phyloP scores from a whole-genome alignment of 2,113 vertebrate species.

The Eudyptes chrysolophus region DNA sequence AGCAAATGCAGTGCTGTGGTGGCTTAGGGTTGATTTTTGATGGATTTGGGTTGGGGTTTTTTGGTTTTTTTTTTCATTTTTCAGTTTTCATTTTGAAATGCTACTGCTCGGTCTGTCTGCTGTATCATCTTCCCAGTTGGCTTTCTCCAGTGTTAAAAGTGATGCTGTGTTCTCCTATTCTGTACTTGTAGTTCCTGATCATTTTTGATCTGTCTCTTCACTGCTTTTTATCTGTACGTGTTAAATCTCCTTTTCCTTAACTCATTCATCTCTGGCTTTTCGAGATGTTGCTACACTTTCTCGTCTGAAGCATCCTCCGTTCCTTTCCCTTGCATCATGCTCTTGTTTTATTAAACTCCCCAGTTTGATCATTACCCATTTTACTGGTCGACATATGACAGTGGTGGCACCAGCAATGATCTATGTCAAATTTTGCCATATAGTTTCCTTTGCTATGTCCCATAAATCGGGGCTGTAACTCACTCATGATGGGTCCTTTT shows the following conservation, averaged over 20 bases:
- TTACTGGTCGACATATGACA: not conserved
- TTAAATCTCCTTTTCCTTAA: constrained; percentile 31
- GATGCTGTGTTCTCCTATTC: constrained; percentile 3
- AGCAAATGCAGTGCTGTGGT: not conserved
- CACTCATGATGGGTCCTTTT: not conserved
- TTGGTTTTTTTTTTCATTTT: not conserved
- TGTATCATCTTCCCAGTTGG: not conserved
- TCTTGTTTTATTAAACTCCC: not conserved
- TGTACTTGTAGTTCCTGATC: constrained; percentile 4
- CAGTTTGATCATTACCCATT: not conserved
- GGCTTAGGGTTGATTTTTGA: not conserved
- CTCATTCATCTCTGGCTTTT: not conserved
- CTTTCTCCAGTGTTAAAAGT: not conserved
- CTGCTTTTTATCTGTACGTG: constrained; percentile 1
- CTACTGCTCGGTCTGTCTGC: not conserved
- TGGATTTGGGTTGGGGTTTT: not conserved
- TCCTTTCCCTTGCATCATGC: not conserved
- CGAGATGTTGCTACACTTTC: accelerated
- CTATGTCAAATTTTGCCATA: not conserved
- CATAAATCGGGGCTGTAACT: not conserved
- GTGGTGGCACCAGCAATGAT: not conserved
- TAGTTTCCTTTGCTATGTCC: not conserved
- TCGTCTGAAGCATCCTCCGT: not conserved
- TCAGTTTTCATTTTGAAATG: not conserved
- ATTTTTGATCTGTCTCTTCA: constrained; percentile 6